Conservation (phyloP, 2,797 vertebrate species). For the Sylvilagus floridanus region DNA sequence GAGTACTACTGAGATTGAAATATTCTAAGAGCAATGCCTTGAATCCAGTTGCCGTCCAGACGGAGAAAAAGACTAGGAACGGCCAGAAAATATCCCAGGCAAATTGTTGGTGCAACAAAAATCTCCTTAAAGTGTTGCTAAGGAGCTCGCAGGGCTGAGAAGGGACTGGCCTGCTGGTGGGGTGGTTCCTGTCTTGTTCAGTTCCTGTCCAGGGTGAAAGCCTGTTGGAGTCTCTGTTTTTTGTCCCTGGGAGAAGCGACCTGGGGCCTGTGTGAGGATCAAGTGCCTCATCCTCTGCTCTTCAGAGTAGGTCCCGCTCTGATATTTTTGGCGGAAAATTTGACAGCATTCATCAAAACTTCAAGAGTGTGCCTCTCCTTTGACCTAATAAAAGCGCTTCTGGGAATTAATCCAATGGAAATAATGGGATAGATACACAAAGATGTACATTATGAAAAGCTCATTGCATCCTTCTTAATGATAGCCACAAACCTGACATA, state of each 20-base stretch:
- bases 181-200: background rate
- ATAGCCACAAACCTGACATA: slow-evolving; percentile 48
- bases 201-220: background rate
- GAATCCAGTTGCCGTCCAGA: background rate
- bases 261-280: background rate
- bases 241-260: background rate
- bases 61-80: background rate
- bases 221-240: no score
- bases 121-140: background rate
- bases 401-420: slow-evolving; percentile 69
- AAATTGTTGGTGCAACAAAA: slow-evolving; percentile 19
- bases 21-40: no score
- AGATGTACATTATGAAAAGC: slow-evolving; percentile 60
- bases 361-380: slow-evolving; percentile 65
- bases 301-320: background rate
- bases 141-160: background rate
- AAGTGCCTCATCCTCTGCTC: background rate
- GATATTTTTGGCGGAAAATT: slow-evolving; percentile 63
- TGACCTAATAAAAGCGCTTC: slow-evolving; percentile 57
- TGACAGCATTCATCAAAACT: slow-evolving; percentile 58
- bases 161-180: background rate
- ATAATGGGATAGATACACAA: slow-evolving; percentile 68
- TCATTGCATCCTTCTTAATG: slow-evolving; percentile 41
- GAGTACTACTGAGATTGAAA: no score
- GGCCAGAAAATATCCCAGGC: background rate